Conservation (phyloP, 2,113 vertebrate species). For the Melanotaenia duboulayi region DNA sequence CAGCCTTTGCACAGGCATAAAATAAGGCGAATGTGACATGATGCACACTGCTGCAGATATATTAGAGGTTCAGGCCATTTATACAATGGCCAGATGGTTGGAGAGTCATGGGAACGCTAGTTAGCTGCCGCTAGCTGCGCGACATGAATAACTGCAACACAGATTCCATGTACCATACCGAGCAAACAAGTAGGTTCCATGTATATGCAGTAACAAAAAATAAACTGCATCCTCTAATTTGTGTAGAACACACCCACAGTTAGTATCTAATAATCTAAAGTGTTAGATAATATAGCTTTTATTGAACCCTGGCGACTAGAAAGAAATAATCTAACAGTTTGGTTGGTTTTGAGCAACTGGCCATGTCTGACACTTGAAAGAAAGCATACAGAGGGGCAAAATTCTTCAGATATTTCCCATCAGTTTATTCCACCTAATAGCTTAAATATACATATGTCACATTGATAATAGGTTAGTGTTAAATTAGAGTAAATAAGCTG, state of each 20-base stretch:
- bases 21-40: neutral
- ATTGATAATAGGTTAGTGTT: neutral
- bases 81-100: no score
- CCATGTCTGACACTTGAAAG: no score
- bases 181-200: neutral
- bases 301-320: no score
- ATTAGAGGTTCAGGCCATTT: neutral
- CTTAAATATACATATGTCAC: neutral
- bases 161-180: no score
- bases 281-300: no score
- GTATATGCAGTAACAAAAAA: neutral
- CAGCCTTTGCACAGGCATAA: neutral
- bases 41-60: neutral
- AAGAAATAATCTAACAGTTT: no score
- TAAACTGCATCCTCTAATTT: neutral
- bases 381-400: no score
- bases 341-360: no score
- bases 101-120: no score
- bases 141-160: no score
- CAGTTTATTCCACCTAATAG: neutral
- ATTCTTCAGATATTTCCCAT: no score
- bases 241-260: neutral
- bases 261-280: neutral
- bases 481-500: neutral
- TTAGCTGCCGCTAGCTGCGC: no score